phyloP scores from a whole-genome alignment of 2,113 vertebrate genomes.

The Proterorhinus semilunaris region DNA sequence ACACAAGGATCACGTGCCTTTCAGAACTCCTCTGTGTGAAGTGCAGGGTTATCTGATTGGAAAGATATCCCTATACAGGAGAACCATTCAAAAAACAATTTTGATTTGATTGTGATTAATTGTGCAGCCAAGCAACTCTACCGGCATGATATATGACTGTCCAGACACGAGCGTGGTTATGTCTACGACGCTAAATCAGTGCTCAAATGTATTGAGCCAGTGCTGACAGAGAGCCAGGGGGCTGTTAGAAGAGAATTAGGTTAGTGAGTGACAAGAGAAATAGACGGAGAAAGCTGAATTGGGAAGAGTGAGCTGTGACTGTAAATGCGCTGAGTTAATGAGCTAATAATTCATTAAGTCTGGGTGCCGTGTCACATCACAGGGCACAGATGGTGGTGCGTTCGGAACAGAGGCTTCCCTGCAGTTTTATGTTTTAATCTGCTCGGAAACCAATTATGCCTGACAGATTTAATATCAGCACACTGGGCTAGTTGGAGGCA shows the following conservation, averaged over 20 bases:
- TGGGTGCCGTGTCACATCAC: constrained; percentile 45
- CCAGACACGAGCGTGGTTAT: constrained; percentile 27
- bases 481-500: constrained; percentile 43
- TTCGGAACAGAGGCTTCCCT: constrained; percentile 60
- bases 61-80: too few relatives aligned
- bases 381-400: constrained; percentile 64
- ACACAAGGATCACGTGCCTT: too few relatives aligned
- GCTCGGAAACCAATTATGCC: constrained; percentile 70
- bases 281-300: constrained; percentile 19
- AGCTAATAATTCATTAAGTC: constrained; percentile 64
- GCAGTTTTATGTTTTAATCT: constrained; percentile 71
- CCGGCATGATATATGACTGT: background rate
- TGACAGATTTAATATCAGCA: constrained; percentile 69
- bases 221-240: constrained; percentile 2
- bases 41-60: too few relatives aligned
- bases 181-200: constrained; percentile 21
- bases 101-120: too few relatives aligned
- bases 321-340: constrained; percentile 46
- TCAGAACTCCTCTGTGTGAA: too few relatives aligned
- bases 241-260: constrained; percentile 27
- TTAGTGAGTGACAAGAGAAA: constrained; percentile 8
- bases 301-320: constrained; percentile 13
- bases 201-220: constrained; percentile 22
- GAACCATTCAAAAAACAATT: too few relatives aligned
- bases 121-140: too few relatives aligned